Evolutionary conservation across 2,797 vertebrate genomes (phyloP).

Genomic region (Antrozous pallidus): DNA sequence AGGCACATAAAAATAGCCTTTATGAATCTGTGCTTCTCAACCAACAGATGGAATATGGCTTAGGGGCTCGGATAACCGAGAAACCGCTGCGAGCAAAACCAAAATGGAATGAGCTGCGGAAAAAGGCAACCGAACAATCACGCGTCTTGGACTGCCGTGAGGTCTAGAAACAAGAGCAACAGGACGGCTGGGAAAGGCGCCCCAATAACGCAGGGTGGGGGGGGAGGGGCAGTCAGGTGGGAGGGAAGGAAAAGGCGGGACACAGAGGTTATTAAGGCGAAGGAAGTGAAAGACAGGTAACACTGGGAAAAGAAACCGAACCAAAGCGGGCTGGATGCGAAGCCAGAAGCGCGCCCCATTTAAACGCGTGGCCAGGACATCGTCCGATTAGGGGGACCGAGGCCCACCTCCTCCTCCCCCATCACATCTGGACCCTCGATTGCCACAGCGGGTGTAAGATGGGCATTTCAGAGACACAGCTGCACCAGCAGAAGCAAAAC

Average conservation of each 20-base stretch:
- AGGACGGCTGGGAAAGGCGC: constrained; percentile 72
- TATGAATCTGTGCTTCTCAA: neutral
- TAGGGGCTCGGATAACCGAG: constrained; percentile 68
- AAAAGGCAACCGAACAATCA: constrained; percentile 82
- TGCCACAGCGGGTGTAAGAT: neutral
- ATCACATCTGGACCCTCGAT: neutral
- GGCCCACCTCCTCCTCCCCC: neutral
- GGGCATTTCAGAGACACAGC: constrained; percentile 63
- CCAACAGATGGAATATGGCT: constrained; percentile 47
- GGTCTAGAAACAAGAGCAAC: constrained; percentile 65
- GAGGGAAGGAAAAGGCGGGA: constrained; percentile 51
- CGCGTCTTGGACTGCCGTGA: constrained; percentile 74
- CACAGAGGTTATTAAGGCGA: constrained; percentile 59
- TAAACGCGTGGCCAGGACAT: constrained; percentile 55
- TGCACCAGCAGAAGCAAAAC: constrained; percentile 77
- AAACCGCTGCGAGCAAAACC: constrained; percentile 43
- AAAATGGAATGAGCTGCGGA: constrained; percentile 70
- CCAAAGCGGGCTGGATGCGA: constrained; percentile 65
- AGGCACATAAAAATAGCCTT: neutral
- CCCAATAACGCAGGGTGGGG: constrained; percentile 57
- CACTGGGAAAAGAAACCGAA: constrained; percentile 50
- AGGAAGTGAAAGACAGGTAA: constrained; percentile 64
- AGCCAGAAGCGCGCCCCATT: constrained; percentile 55
- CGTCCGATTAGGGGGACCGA: neutral
- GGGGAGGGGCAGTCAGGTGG: neutral